Base-by-base conservation (phyloP, 2,888 invertebrate species). In the Meganola albula region DNA sequence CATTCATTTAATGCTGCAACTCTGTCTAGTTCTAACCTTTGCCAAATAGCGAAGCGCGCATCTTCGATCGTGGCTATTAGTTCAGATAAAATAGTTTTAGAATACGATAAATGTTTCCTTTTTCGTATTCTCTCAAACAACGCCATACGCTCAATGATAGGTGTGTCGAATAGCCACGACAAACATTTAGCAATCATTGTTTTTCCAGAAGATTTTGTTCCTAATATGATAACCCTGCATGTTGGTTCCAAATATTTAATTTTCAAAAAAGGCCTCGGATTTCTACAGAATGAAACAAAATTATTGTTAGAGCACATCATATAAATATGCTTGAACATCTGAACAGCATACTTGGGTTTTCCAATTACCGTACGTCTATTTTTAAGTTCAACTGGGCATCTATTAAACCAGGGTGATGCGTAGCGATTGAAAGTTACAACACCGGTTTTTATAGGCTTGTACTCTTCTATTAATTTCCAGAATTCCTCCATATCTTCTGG, bases 371-470 rank as follows among this genome's bases (percentile, higher is more conserved):
- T 71, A 31, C 62, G 67, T n/a, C 91, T 88, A 39, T 82, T 74
- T 44, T 82, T 82, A 47, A 91, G 75, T 44, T 90, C 87, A 2
- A 92, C 90, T 3, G 92, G 92, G 57, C 92, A 92, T 48, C 86
- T 72, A 29, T 78, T 85, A 21, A 70, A 77, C 90, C 90, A 91
- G 25, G 82, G 74, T 2, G 91, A 90, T 43, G 88, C 48, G 48
- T 51, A 63, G 39, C 74, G 61, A 37, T 58, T 70, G 52, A 83
- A 79, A 37, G 49, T 63, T n/a, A 74, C 24, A 33, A 29, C 47
- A 14, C 62, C 69, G 55, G 46, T 67, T 22, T 47, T 53, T 27
- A 80, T 64, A 6, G 65, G 56, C 42, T 69, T 68, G 13, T 59
- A 45, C 38, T 68, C 67, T 46, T 69, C 58, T 21, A 82, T 52